A percentile compares a stretch with the other conserved stretches of the same genome.
phyloP scores from a whole-genome alignment of 2,113 vertebrate genomes.

The Fulica atra region DNA sequence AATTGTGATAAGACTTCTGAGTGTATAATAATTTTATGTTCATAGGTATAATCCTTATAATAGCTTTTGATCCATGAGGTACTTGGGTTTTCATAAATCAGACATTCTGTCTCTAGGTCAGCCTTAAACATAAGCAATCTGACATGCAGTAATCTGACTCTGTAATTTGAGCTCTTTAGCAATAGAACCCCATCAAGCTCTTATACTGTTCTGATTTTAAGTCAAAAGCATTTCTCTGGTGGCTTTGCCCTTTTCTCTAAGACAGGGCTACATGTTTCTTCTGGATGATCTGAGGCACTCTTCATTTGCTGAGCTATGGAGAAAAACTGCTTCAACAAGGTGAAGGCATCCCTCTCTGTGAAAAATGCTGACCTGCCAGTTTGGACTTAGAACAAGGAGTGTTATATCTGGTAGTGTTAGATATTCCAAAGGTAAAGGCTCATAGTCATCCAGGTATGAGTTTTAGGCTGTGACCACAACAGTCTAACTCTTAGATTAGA shows the following conservation, averaged over 20 bases:
- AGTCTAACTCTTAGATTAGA: not conserved
- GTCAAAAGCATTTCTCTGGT: not conserved
- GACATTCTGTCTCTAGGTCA: not conserved
- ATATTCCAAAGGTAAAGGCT: not conserved
- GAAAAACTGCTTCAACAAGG: not conserved
- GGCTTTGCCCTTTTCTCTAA: not conserved
- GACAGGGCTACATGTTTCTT: not conserved
- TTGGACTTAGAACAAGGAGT: not conserved
- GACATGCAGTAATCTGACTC: not conserved
- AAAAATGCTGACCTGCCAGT: not conserved
- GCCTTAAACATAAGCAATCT: not conserved
- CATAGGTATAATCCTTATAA: not conserved
- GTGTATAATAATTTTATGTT: not conserved
- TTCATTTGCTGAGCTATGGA: not conserved
- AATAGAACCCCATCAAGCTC: not conserved
- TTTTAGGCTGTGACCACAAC: not conserved
- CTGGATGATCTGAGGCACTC: not conserved
- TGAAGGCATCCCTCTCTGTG: not conserved
- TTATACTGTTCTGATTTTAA: not conserved
- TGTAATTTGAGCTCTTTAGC: not conserved
- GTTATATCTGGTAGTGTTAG: not conserved
- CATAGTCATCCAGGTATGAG: not conserved
- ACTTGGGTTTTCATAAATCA: not conserved
- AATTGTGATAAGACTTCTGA: not conserved
- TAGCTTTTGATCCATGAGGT: not conserved